Evolutionary conservation across 2,113 vertebrate genomes (phyloP).

Genomic region (Xiphophorus hellerii): DNA sequence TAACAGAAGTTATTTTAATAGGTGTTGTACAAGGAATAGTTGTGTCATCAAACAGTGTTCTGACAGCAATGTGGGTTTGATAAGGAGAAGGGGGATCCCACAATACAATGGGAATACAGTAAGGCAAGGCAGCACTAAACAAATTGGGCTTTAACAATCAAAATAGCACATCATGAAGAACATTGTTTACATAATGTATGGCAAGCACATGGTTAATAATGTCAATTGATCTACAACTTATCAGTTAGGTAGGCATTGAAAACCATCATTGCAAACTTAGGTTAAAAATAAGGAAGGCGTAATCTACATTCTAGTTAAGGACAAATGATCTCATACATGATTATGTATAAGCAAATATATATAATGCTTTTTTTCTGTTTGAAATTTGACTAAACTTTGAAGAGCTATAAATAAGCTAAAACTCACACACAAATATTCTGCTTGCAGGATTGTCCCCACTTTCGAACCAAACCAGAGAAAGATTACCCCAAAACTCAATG

Average conservation of each 20-base stretch:
- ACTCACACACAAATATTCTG: conserved; percentile 76
- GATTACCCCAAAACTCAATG: conserved; percentile 46
- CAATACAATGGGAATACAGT: conserved; percentile 79
- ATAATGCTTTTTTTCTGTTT: conserved; percentile 67
- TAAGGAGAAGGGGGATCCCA: conserved; percentile 62
- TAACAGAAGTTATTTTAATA: conserved; percentile 84
- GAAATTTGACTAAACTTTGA: conserved; percentile 71
- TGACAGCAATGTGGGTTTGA: conserved; percentile 76
- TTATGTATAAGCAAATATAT: conserved; percentile 76
- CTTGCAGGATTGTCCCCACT: conserved; percentile 68
- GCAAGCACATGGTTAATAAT: conserved; percentile 73
- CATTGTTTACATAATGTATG: conserved; percentile 77
- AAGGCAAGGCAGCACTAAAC: conserved; percentile 84
- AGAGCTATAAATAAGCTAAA: conserved; percentile 77
- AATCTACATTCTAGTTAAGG: conserved; percentile 81
- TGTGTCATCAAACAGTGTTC: conserved; percentile 83
- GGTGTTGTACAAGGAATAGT: conserved; percentile 81
- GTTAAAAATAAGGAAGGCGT: conserved; percentile 60
- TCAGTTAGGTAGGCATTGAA: conserved; percentile 56
- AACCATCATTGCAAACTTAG: conserved; percentile 57
- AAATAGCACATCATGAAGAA: conserved; percentile 70
- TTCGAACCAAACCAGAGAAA: conserved; percentile 58
- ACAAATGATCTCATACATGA: conserved; percentile 65
- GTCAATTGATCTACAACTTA: conserved; percentile 73
- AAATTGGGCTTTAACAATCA: conserved; percentile 80